Conservation (phyloP, 2,113 vertebrate species). For the Pelodiscus sinensis region DNA sequence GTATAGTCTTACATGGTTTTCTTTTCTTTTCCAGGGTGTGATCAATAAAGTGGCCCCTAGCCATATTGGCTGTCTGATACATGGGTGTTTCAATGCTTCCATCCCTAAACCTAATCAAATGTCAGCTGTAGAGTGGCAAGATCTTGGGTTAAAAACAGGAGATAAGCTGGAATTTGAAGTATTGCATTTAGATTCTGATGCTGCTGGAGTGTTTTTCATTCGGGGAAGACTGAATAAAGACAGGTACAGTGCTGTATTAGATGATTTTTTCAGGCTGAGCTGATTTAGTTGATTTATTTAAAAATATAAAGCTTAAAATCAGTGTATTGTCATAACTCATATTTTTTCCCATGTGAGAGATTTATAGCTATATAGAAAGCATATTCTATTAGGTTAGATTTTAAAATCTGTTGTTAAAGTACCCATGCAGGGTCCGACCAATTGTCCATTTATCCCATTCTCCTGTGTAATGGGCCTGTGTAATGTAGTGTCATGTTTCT, state of each 20-base stretch:
- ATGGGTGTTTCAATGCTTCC: constrained; percentile 96
- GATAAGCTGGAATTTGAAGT: constrained; percentile 90
- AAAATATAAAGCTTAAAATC: background rate
- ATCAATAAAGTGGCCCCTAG: constrained; percentile 93
- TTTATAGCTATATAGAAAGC: too few relatives aligned
- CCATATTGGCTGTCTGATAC: constrained; percentile 94
- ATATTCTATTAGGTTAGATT: background rate
- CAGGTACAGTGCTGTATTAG: constrained; percentile 71
- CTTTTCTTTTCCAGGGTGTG: constrained; percentile 80
- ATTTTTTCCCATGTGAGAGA: background rate
- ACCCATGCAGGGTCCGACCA: background rate
- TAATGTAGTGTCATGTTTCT: background rate
- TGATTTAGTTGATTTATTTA: background rate
- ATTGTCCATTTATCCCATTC: background rate
- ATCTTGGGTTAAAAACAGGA: constrained; percentile 83
- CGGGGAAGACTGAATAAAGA: constrained; percentile 83
- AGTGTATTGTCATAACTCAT: background rate
- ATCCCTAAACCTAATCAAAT: constrained; percentile 89
- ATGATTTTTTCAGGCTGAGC: background rate
- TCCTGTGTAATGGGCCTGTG: background rate
- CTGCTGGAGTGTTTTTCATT: constrained; percentile 92
- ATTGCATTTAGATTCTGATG: constrained; percentile 88
- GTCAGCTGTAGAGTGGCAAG: constrained; percentile 84
- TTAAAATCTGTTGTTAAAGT: background rate
- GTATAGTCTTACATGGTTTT: background rate